A percentile compares a stretch with the other conserved stretches of the same genome.
phyloP scores from a whole-genome alignment of 2,888 invertebrate genomes.

The Protonemura montana region DNA sequence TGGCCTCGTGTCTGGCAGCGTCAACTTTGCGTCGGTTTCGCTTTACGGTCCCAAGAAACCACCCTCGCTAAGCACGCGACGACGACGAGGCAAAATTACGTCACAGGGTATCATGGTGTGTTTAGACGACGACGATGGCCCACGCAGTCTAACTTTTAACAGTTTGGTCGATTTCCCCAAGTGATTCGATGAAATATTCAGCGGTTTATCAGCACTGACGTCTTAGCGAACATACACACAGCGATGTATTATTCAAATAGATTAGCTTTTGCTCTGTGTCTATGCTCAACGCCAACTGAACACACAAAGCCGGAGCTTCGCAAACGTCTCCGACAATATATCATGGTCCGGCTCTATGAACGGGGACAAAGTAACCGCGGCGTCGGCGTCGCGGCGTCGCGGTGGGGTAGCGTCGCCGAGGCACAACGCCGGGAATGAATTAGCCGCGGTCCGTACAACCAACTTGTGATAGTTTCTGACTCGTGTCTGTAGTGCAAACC shows the following conservation, averaged over 20 bases:
- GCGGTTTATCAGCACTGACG: not conserved
- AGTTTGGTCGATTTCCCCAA: constrained; percentile 7
- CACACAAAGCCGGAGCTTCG: not conserved
- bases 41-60: not conserved
- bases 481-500: not conserved
- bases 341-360: not conserved
- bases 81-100: not conserved
- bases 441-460: not conserved
- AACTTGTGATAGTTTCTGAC: not conserved
- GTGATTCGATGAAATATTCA: constrained; percentile 12
- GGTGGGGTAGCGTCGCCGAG: not conserved
- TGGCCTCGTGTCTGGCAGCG: not conserved
- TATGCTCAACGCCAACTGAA: not conserved
- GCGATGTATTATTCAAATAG: not conserved
- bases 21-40: not conserved
- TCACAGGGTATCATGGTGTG: not conserved
- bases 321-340: not conserved
- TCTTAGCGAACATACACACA: not conserved
- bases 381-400: not conserved
- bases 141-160: not conserved
- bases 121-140: no score
- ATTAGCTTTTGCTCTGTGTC: not conserved
- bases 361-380: not conserved
- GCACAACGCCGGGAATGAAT: not conserved
- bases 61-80: not conserved